phyloP scores from a whole-genome alignment of 1,140 invertebrate species.

The Mamestra configurata region DNA sequence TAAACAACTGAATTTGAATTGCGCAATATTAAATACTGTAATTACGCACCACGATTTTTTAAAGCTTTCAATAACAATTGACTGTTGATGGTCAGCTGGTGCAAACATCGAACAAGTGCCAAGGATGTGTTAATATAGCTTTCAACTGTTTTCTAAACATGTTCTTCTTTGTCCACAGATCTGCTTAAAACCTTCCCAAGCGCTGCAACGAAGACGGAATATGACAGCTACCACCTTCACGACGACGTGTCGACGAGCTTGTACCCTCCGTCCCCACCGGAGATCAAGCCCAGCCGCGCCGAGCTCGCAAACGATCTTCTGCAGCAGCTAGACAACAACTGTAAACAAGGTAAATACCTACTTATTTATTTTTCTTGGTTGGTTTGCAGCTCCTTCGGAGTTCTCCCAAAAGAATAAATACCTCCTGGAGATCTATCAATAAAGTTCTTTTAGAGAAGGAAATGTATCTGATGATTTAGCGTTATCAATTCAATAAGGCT shows the following conservation, averaged over 20 bases:
- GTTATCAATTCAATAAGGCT: no score
- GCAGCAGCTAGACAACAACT: slow-evolving; percentile 84
- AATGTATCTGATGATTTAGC: no score
- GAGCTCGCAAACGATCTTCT: slow-evolving; percentile 84
- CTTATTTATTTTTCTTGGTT: slow-evolving; percentile 17
- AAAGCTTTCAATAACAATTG: no score
- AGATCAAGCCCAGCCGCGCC: slow-evolving; percentile 79
- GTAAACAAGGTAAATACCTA: slow-evolving; percentile 84
- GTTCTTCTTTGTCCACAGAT: slow-evolving; percentile 66
- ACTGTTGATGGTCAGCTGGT: no score
- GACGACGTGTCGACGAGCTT: slow-evolving; percentile 70
- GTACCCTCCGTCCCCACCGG: slow-evolving; percentile 81
- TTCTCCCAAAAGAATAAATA: no score
- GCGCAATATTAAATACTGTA: neutral
- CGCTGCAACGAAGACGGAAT: slow-evolving; percentile 77
- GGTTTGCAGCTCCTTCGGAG: no score
- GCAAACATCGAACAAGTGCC: no score
- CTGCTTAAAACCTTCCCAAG: slow-evolving; percentile 78
- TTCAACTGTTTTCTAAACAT: neutral
- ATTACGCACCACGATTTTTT: neutral
- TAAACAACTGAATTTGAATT: neutral
- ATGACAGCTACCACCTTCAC: slow-evolving; percentile 60
- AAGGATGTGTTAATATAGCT: no score
- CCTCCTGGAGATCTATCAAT: no score
- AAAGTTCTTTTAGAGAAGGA: no score